Base-by-base conservation (phyloP, 2,888 invertebrate species). In the Sabatieria punctata region DNA sequence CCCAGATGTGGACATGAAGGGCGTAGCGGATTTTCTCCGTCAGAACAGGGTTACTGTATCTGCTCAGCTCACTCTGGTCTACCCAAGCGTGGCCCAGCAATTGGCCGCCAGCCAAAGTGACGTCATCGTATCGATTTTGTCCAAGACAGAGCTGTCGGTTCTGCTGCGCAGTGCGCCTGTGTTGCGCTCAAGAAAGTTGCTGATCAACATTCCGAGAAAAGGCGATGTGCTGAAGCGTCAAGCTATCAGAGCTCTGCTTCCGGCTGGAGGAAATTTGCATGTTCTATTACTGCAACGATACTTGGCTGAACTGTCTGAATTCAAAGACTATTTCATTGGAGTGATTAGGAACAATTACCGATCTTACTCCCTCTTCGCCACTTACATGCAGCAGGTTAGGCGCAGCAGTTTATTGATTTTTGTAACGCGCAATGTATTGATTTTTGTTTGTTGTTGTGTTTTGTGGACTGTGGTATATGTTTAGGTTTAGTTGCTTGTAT, bases 311-410 rank as follows among this genome's bases (percentile, higher is more conserved):
- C n/a, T 41, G 11, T 24, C 30, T 2, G 19, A 35, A 19, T 49
- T 49, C 30, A 27, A 36, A 24, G 55, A 57, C 25, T 63, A 63
- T 46, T 62, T 63, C 50, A 47, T 60, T 27, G 51, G 59, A 24
- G 57, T 63, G 8, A 50, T 63, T 26, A 54, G 53, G 30, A 59
- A 58, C 49, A 63, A 63, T 51, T 60, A 57, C 53, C 52, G 56
- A 33, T 57, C 60, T 36, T 63, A 60, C 48, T 52, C 59, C 21
- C 52, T 63, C 41, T 47, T 60, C 15, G 53, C 59, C n/a, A 50
- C 58, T 4, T 63, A 60, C 44, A 55, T 63, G 38, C 55, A 60
- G 46, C 59, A 60, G 47, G 59, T 57, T 13, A n/a, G n/a, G n/a
- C n/a, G n/a, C n/a, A n/a, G n/a, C n/a, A n/a, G n/a, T n/a, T n/a